Percentiles rank a stretch among this genome's conserved stretches.
Conservation (phyloP, 2,888 invertebrate species). For the Halocaridina rubra region DNA sequence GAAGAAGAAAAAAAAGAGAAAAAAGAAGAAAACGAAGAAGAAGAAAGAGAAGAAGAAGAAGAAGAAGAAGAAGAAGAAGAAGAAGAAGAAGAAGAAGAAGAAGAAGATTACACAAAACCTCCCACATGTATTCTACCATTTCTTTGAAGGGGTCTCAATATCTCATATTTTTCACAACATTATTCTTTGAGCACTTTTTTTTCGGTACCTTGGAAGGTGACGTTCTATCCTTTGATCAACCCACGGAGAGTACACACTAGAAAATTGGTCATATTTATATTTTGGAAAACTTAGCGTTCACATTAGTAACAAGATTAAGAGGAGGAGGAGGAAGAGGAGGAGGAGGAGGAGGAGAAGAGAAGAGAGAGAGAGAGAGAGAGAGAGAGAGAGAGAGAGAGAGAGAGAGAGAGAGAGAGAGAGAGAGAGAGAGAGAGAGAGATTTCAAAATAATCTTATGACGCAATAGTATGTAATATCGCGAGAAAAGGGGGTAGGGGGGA, state of each 20-base stretch:
- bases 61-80: not conserved
- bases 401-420: not conserved
- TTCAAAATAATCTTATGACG: not conserved
- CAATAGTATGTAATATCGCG: not conserved
- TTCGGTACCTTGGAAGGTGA: too few species aligned
- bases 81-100: too few species aligned
- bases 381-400: constrained; percentile 5
- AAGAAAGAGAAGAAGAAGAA: not conserved
- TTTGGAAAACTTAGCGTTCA: not conserved
- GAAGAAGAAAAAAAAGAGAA: too few species aligned
- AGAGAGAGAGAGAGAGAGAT: not conserved
- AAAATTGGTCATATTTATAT: too few species aligned
- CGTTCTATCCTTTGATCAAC: too few species aligned
- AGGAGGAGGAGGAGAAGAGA: not conserved
- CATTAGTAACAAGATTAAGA: not conserved
- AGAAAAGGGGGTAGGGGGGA: not conserved
- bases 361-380: constrained; percentile 3
- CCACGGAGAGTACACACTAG: too few species aligned
- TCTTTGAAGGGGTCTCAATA: too few species aligned
- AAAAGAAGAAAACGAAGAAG: not conserved
- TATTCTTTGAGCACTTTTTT: too few species aligned
- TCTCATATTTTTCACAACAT: too few species aligned
- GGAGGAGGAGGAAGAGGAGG: not conserved
- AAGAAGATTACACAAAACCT: too few species aligned
- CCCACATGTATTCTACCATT: too few species aligned